These are phyloP conservation scores for Rhaphigaster nebulosa DNA, from an alignment of 2,888 invertebrate species.

Conservation along the genomic window DNA sequence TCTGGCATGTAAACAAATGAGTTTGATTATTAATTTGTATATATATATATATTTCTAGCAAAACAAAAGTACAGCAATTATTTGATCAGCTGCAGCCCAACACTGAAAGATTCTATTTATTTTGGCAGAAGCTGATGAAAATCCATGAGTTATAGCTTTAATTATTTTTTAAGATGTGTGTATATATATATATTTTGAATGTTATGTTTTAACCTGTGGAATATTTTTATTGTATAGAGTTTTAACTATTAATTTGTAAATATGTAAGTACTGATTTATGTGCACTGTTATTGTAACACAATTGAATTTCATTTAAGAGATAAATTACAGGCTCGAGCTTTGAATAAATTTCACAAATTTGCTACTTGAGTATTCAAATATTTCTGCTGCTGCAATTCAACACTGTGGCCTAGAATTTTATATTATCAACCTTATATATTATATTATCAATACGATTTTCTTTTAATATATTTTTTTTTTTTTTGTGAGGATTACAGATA, in stretches of 20 bases:
- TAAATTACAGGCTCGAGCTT: neutral
- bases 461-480: neutral
- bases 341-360: neutral
- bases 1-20: no score
- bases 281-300: neutral
- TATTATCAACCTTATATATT: neutral
- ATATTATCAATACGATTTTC: neutral
- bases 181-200: conserved; percentile 27
- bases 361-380: neutral
- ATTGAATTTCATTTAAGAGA: neutral
- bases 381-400: neutral
- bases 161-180: neutral
- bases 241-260: neutral
- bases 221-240: conserved; percentile 36
- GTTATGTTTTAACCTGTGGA: conserved; percentile 27
- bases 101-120: conserved; percentile 5
- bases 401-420: neutral
- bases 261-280: neutral
- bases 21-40: no score
- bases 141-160: neutral
- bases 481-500: neutral
- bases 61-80: neutral
- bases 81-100: conserved; percentile 37
- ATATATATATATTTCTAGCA: neutral
- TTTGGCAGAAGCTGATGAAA: conserved; percentile 27